Conservation (phyloP, 2,797 vertebrate genomes). For the Sebastes minor region DNA sequence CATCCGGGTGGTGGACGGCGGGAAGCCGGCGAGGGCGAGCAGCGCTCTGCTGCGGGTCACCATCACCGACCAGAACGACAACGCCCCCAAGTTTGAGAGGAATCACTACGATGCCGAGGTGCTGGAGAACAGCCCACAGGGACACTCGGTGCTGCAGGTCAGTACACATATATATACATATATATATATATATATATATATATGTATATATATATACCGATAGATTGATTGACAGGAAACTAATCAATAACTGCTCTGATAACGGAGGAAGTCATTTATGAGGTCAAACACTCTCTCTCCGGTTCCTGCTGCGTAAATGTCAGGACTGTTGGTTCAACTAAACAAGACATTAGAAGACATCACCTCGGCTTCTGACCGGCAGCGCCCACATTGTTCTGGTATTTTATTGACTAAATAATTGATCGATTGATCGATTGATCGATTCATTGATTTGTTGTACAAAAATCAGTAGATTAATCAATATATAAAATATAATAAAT, state of each 20-base stretch:
- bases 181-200: background rate
- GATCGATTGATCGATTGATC: background rate
- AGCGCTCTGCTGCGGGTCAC: conserved; percentile 93
- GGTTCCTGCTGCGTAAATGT: background rate
- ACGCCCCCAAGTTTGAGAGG: conserved; percentile 92
- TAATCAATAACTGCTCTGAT: background rate
- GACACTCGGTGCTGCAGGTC: conserved; percentile 97
- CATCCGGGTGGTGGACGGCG: conserved; percentile 94
- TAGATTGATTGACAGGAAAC: background rate
- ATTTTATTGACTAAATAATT: background rate
- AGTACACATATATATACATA: background rate
- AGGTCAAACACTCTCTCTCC: background rate
- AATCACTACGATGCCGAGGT: conserved; percentile 90
- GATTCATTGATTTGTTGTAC: background rate
- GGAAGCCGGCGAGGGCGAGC: conserved; percentile 88
- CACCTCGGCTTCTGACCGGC: background rate
- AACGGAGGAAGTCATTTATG: background rate
- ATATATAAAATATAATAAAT: background rate
- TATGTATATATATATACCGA: background rate
- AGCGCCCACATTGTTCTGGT: background rate
- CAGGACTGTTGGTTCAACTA: background rate
- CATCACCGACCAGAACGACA: conserved; percentile 96
- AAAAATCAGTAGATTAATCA: background rate
- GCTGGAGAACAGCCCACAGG: conserved; percentile 92
- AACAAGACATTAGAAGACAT: background rate